A percentile compares a stretch with the other conserved stretches of the same genome.
phyloP scores from a whole-genome alignment of 1,140 invertebrate species.

The Bathynomus jamesi region DNA sequence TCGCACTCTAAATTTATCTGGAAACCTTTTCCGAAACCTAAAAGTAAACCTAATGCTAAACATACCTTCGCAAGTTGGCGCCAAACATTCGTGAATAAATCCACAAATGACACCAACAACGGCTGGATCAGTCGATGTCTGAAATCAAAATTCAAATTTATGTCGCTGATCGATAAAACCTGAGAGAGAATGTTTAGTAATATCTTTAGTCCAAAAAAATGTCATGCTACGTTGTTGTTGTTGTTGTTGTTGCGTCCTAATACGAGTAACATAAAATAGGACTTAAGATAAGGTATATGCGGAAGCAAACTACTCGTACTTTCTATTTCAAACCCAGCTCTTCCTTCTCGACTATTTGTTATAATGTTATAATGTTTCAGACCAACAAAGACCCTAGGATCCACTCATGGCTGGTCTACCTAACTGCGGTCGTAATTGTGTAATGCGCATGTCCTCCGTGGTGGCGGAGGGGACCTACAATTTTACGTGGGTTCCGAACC shows the following conservation, averaged over 20 bases:
- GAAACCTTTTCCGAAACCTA: not conserved
- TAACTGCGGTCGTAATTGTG: no score
- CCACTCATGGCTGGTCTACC: no score
- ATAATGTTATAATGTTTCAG: no score
- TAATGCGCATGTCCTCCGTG: no score
- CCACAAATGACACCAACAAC: not conserved
- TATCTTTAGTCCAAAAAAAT: not conserved
- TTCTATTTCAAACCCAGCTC: no score
- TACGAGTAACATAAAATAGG: not conserved
- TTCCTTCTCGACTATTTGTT: no score
- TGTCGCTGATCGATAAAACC: not conserved
- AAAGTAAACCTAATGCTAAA: not conserved
- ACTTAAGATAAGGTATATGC: no score
- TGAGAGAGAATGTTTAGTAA: not conserved
- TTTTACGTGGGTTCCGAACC: no score
- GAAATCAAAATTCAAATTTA: not conserved
- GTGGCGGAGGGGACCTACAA: no score
- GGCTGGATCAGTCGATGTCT: not conserved
- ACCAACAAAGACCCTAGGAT: no score
- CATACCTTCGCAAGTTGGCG: not conserved
- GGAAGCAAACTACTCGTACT: no score
- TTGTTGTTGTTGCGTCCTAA: not conserved
- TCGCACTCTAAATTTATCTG: not conserved
- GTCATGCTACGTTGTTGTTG: not conserved
- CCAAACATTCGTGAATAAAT: not conserved